These are phyloP conservation scores for Lasioglossum albipes DNA, from an alignment of 1,140 invertebrate species.

Conservation along the genomic window DNA sequence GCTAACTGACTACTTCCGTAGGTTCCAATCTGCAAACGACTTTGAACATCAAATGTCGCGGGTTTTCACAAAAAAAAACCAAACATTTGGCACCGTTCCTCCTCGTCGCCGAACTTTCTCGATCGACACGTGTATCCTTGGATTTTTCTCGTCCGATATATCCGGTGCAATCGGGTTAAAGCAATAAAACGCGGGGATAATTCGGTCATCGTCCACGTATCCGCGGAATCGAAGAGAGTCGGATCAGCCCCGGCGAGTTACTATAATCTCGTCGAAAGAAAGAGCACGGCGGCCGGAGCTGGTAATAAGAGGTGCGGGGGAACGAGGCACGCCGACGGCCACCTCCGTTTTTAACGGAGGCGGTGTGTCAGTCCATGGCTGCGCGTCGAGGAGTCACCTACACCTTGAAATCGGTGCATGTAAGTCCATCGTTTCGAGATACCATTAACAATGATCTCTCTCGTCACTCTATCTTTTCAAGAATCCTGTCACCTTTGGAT, in stretches of 20 bases:
- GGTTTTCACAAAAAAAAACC: no score
- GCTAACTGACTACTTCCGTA: no score
- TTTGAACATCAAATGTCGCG: no score
- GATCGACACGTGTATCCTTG: neutral
- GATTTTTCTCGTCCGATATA: neutral
- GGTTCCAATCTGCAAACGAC: no score
- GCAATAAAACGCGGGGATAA: constrained; percentile 8
- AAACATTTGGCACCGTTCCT: constrained; percentile 11
- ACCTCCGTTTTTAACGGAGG: constrained; percentile 51
- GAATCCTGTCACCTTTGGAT: neutral
- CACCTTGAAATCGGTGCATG: constrained; percentile 54
- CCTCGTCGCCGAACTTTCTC: constrained; percentile 1
- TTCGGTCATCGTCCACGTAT: neutral
- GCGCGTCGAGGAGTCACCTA: constrained; percentile 58
- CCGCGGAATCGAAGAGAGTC: constrained; percentile 1
- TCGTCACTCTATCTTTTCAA: no score
- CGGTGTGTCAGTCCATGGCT: constrained; percentile 62
- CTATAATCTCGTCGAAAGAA: constrained; percentile 1
- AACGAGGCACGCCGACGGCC: constrained; percentile 26
- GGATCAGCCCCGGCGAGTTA: neutral
- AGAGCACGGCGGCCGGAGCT: constrained; percentile 1
- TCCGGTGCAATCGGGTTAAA: constrained; percentile 13
- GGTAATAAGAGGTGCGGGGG: constrained; percentile 34
- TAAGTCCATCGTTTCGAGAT: constrained; percentile 51
- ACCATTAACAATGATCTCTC: neutral